Conservation (phyloP, 2,113 vertebrate genomes). For the Petrocephalus zakoni region DNA sequence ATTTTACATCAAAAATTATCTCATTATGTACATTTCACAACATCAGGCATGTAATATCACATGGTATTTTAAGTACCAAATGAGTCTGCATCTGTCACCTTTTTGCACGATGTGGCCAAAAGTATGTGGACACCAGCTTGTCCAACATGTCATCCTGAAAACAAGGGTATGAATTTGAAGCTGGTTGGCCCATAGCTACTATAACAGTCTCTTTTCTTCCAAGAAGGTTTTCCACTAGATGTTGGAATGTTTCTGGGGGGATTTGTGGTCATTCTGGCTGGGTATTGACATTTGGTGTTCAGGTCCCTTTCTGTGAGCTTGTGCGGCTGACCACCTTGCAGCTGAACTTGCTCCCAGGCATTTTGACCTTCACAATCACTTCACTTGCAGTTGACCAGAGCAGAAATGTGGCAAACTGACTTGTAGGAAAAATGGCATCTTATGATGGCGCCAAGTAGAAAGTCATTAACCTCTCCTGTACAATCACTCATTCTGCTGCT, state of each 20-base stretch:
- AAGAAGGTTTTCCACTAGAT: neutral
- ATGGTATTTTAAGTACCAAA: neutral
- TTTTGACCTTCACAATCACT: neutral
- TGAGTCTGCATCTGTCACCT: neutral
- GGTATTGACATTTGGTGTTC: neutral
- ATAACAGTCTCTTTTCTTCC: neutral
- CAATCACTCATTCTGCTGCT: neutral
- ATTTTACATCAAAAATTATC: neutral
- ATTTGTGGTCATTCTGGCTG: neutral
- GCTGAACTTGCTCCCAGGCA: neutral
- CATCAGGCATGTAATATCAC: neutral
- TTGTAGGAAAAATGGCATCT: neutral
- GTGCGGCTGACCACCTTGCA: neutral
- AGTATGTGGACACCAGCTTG: neutral
- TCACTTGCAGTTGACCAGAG: neutral
- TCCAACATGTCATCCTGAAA: neutral
- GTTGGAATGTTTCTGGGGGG: neutral
- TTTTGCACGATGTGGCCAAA: neutral
- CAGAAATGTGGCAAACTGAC: neutral
- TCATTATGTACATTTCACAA: neutral
- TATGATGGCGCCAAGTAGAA: neutral
- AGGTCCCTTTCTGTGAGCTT: neutral
- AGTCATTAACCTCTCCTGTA: neutral
- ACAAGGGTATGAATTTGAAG: neutral
- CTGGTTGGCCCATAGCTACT: neutral